Evolutionary conservation across 2,113 vertebrate genomes (phyloP).

Genomic region (Sturnira hondurensis): DNA sequence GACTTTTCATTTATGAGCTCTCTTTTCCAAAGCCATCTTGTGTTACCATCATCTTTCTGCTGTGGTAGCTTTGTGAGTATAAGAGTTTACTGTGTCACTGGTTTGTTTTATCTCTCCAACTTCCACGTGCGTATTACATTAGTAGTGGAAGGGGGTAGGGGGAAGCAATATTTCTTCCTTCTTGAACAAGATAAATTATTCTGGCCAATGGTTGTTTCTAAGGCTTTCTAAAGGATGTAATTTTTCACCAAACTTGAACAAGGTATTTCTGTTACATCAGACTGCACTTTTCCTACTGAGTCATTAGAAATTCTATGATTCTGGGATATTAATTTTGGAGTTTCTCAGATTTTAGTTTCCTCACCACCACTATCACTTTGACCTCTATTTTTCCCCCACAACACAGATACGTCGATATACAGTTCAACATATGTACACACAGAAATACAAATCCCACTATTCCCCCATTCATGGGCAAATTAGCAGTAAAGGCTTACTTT

Average conservation of each 20-base stretch:
- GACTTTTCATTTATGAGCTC: conserved; percentile 17
- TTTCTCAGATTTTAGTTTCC: not conserved
- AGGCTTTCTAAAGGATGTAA: conserved; percentile 23
- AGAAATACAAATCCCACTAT: not conserved
- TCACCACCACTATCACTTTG: not conserved
- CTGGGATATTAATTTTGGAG: not conserved
- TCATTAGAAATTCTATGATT: not conserved
- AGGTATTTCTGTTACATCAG: conserved; percentile 29
- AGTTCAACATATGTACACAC: not conserved
- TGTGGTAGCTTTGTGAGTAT: not conserved
- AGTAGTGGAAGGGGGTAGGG: not conserved
- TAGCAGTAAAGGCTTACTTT: not conserved
- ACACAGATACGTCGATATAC: not conserved
- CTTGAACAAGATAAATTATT: conserved; percentile 21
- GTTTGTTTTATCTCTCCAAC: conserved; percentile 34
- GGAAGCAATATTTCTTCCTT: conserved; percentile 28
- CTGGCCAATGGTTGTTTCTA: not conserved
- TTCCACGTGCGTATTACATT: conserved; percentile 42
- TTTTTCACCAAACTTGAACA: conserved; percentile 46
- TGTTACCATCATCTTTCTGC: not conserved
- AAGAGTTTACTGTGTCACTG: conserved; percentile 10
- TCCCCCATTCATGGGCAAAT: not conserved
- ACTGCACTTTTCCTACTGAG: not conserved
- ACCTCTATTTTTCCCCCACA: not conserved
- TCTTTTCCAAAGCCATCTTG: conserved; percentile 5